Evolutionary conservation across 2,888 invertebrate species (phyloP), one percentile per base, ranked within the genome.

Genomic region (Polyploca ridens): DNA sequence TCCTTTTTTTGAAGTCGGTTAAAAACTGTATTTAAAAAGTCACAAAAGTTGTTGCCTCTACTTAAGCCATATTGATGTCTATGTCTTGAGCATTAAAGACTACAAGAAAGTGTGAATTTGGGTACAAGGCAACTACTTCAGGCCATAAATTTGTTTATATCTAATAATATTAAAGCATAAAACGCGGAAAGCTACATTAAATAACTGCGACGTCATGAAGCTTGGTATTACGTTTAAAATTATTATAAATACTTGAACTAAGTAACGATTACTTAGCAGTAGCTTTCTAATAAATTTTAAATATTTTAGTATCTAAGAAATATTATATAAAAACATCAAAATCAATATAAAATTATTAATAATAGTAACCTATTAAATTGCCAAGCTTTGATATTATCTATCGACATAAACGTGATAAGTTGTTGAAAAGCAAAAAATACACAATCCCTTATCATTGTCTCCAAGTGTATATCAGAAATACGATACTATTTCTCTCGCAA

Each of bases 181-280:
- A 75, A 69, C 73, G 68, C 63, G 64, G 70, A 76, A 71, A 70
- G 70, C 68, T 69, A 62, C 66, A 66, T 76, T 76, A 70, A 71
- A 71, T 73, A 70, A 75, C 64, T 69, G 65, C 71, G 68, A 68
- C 68, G 69, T 70, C 19, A 41, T 60, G 16, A 14, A 44, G 44
- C 6, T 41, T 3, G 13, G 8, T 41, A 41, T 13, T 41, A 13
- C 41, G 41, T 41, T 41, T 10, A 41, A 41, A 41, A 41, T 41
- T 3, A 41, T 13, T 41, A 41, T 41, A 7, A 35, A 35, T 7
- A 35, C 35, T 35, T 35, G 7, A 35, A 7, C 44, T 44, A 27
- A 27, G 27, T 27, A 27, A 27, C 1, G 27, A 27, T 27, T 27
- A 27, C 27, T 27, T 27, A 27, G 27, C 27, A 27, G 27, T 27